A percentile compares a stretch with the other conserved stretches of the same genome.
Evolutionary conservation across 2,888 invertebrate species (phyloP).

Genomic region (Hedya salicella): DNA sequence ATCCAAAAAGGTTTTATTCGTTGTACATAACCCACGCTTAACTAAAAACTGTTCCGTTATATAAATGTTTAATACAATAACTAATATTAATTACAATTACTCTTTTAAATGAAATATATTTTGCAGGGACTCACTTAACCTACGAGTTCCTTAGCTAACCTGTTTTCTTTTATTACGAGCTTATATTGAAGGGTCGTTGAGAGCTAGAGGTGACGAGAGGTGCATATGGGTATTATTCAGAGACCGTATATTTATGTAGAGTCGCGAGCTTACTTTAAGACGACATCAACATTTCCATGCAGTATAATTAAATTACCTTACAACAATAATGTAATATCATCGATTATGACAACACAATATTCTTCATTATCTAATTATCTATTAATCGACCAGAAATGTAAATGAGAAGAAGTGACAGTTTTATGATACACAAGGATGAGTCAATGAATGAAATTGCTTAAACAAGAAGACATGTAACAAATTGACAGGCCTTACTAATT

Average conservation of each 20-base stretch:
- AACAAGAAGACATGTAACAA: slow-evolving; percentile 16
- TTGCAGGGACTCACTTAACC: slow-evolving; percentile 67
- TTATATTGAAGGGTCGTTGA: slow-evolving; percentile 45
- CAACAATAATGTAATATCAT: slow-evolving; percentile 28
- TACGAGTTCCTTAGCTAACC: slow-evolving; percentile 69
- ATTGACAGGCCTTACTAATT: slow-evolving; percentile 24
- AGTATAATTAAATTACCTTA: slow-evolving; percentile 39
- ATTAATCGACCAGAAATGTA: slow-evolving; percentile 4
- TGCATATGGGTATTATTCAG: slow-evolving; percentile 46
- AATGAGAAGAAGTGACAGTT: neutral
- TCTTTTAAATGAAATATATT: slow-evolving; percentile 78
- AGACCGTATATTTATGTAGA: slow-evolving; percentile 15
- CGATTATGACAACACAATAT: slow-evolving; percentile 35
- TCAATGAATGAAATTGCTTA: slow-evolving; percentile 3
- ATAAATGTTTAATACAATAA: slow-evolving; percentile 48
- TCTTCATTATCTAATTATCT: slow-evolving; percentile 20
- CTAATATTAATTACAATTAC: slow-evolving; percentile 51
- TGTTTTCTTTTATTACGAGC: slow-evolving; percentile 66
- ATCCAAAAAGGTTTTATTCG: slow-evolving; percentile 60
- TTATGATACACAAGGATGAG: slow-evolving; percentile 10
- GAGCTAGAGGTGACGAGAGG: slow-evolving; percentile 61
- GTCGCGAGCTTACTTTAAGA: slow-evolving; percentile 35
- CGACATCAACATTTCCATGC: slow-evolving; percentile 40
- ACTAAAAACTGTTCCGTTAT: slow-evolving; percentile 51
- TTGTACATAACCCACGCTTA: slow-evolving; percentile 74